Percentiles rank a stretch among this genome's conserved stretches.
phyloP scores from a whole-genome alignment of 2,888 invertebrate genomes.

The Embidobia sp. region DNA sequence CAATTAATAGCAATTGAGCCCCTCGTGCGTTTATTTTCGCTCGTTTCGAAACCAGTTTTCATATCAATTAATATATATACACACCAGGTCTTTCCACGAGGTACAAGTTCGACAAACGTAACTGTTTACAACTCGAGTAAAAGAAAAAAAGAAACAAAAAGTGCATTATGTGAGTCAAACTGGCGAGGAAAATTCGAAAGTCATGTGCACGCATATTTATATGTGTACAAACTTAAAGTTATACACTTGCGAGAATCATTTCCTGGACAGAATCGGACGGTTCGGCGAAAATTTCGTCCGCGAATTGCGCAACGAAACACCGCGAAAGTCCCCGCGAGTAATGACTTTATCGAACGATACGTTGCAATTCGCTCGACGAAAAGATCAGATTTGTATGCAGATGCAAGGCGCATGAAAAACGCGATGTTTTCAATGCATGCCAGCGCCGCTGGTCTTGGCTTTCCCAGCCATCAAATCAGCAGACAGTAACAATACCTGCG shows the following conservation, averaged over 20 bases:
- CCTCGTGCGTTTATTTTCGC: too few relatives aligned
- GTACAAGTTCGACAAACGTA: slow-evolving; percentile 12
- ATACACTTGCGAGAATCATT: too few relatives aligned
- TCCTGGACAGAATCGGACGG: background rate
- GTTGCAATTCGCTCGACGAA: too few relatives aligned
- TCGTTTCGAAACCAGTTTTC: slow-evolving; percentile 30
- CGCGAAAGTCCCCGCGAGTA: too few relatives aligned
- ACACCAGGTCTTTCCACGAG: slow-evolving; percentile 6
- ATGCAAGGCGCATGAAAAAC: slow-evolving; percentile 30
- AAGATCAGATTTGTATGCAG: background rate
- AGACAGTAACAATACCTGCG: slow-evolving; percentile 49
- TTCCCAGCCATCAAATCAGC: slow-evolving; percentile 56
- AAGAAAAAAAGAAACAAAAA: background rate
- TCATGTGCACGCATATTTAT: background rate
- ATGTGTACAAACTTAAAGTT: background rate
- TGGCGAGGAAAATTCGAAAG: slow-evolving; percentile 13
- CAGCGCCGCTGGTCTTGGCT: slow-evolving; percentile 33
- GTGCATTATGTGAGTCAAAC: slow-evolving; percentile 1
- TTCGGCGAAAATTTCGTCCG: background rate
- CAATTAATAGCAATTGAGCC: too few relatives aligned
- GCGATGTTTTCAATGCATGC: slow-evolving; percentile 19
- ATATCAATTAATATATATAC: slow-evolving; percentile 6
- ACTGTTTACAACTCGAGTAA: background rate
- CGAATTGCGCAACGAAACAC: slow-evolving; percentile 12
- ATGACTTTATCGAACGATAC: too few relatives aligned